Percentiles rank a stretch among this genome's conserved stretches.
These are phyloP conservation scores for Sciurus carolinensis DNA, from an alignment of 2,797 vertebrate genomes.

Conservation along the genomic window DNA sequence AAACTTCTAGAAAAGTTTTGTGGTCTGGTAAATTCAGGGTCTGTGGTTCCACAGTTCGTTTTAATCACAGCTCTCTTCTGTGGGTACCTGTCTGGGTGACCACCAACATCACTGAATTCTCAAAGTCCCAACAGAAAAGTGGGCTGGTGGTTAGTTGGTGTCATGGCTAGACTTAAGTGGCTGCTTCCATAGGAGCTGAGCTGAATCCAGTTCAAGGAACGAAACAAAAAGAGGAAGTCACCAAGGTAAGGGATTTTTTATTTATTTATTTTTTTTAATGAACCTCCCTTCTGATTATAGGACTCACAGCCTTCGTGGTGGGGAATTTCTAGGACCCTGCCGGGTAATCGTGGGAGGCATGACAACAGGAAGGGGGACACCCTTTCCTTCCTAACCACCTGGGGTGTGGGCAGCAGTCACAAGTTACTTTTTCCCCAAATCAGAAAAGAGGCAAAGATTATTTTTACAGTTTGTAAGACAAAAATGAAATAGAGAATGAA, in stretches of 20 bases:
- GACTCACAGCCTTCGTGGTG: neutral
- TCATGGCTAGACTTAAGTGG: fast-evolving
- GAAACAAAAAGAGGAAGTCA: neutral
- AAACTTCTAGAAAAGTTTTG: neutral
- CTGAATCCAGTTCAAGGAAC: neutral
- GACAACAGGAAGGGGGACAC: neutral
- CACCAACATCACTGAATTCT: neutral
- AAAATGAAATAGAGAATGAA: constrained; percentile 66
- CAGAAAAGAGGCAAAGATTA: neutral
- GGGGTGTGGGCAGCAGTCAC: too few relatives aligned
- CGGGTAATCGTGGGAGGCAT: neutral
- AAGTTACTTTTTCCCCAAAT: neutral
- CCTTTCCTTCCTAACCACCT: neutral
- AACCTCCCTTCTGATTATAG: neutral
- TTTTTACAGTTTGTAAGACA: constrained; percentile 22
- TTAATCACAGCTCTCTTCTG: neutral
- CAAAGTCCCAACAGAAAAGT: neutral
- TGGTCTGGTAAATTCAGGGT: neutral
- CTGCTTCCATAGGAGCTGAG: neutral
- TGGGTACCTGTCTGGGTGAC: neutral
- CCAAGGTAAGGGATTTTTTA: neutral
- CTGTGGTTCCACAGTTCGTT: neutral
- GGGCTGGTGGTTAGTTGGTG: neutral
- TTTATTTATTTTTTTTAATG: neutral
- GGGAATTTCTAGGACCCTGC: constrained; percentile 60